Evolutionary conservation across 64 coral and sea anemone genomes (phyloP), one percentile per base, ranked within the genome.

Genomic region (Catalaphyllia jardinei): DNA sequence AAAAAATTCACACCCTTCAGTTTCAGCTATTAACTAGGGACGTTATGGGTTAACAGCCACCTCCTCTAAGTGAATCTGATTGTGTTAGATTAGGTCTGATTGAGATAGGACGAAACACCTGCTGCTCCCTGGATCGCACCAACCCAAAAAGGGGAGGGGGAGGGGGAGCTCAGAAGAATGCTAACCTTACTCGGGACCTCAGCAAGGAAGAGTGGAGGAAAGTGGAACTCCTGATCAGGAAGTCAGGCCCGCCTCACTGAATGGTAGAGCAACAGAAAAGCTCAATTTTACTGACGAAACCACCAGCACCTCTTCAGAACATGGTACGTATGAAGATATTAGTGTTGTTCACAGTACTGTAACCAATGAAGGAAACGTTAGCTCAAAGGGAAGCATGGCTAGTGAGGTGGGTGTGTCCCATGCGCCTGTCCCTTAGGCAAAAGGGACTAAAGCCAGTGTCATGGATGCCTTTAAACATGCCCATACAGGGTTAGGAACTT

Each of bases 11-110:
- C 50, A 60, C 72, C 72, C 90, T 92, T 86, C 52, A 50, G 22
- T 92, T 92, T 78, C 80, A 92, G 27, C 52, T 86, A 51, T 92
- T 71, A 46, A 92, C 30, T 77, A 86, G 86, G 76, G 28, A 86
- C 2, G 82, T 76, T 11, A 92, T 92, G 63, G 89, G 80, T 85
- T 91, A 54, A 80, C 88, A 90, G 80, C 76, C 60, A 89, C 60
- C 88, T 52, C 88, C 80, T 39, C 67, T 89, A 71, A 89, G 42
- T 46, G 1, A 12, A 57, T 57, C 54, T 13, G 12, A 57, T 57
- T 57, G 54, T 16, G 15, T 57, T 57, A 57, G 54, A 16, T 16
- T 57, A 57, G 54, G 54, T 12, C 54, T 57, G 54, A 57, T 57
- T 16, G 54, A 57, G 54, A 13, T 57, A 46, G 4, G 11, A 57